A percentile compares a stretch with the other conserved stretches of the same genome.
phyloP scores from a whole-genome alignment of 2,888 invertebrate genomes.

The Leptura quadrifasciata region DNA sequence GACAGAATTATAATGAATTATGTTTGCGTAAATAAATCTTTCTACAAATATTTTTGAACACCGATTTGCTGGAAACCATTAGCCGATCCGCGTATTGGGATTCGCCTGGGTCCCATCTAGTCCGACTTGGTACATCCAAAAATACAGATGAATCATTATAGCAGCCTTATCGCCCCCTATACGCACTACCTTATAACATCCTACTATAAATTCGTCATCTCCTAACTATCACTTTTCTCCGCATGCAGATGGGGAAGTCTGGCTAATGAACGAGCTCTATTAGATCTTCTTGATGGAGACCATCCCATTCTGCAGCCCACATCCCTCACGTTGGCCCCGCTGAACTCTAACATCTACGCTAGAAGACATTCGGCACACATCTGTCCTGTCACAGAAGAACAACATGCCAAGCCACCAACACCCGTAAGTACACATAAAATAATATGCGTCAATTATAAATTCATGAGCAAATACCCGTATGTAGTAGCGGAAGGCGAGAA shows the following conservation, averaged over 20 bases:
- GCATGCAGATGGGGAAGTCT: constrained; percentile 69
- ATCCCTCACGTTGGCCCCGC: constrained; percentile 68
- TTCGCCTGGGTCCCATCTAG: too few species aligned
- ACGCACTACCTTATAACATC: constrained; percentile 22
- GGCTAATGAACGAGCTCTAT: constrained; percentile 66
- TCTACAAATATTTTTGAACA: too few species aligned
- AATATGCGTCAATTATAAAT: constrained; percentile 5
- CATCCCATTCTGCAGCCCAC: constrained; percentile 65
- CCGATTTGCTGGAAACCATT: too few species aligned
- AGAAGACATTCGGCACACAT: constrained; percentile 71
- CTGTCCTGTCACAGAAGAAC: constrained; percentile 67
- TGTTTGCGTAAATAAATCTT: too few species aligned
- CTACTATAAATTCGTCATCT: constrained; percentile 37
- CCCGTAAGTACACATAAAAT: constrained; percentile 45
- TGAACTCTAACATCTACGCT: constrained; percentile 70
- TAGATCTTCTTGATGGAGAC: constrained; percentile 68
- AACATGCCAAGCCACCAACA: constrained; percentile 44
- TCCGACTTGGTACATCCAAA: too few species aligned
- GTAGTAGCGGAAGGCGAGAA: not conserved
- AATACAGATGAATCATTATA: constrained; percentile 8
- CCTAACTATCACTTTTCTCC: constrained; percentile 42
- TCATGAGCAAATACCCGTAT: not conserved
- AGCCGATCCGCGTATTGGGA: too few species aligned
- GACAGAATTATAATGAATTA: too few species aligned
- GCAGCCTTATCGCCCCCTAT: constrained; percentile 17